These are phyloP conservation scores for Trachurus trachurus DNA, from an alignment of 2,797 vertebrate species.

Conservation along the genomic window DNA sequence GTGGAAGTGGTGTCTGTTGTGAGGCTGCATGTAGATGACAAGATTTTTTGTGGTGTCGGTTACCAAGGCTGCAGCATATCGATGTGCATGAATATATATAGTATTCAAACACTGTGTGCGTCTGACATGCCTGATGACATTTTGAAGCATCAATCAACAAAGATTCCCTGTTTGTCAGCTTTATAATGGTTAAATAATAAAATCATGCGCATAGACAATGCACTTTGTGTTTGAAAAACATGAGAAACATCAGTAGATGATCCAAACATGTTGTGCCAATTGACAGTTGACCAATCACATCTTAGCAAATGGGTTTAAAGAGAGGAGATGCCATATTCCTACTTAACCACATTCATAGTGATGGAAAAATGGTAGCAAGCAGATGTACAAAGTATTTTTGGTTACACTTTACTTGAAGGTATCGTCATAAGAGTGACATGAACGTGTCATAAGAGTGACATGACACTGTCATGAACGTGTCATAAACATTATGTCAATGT, in stretches of 20 bases:
- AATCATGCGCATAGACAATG: not conserved
- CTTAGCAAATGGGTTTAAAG: not conserved
- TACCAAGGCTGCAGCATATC: conserved; percentile 36
- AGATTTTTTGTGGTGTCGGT: conserved; percentile 35
- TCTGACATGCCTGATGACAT: not conserved
- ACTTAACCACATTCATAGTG: too few relatives aligned
- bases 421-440: too few relatives aligned
- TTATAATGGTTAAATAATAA: not conserved
- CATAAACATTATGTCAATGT: too few relatives aligned
- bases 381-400: too few relatives aligned
- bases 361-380: too few relatives aligned
- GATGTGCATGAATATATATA: not conserved
- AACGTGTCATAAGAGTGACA: too few relatives aligned
- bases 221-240: not conserved
- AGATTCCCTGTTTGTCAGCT: not conserved
- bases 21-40: conserved; percentile 36
- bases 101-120: too few relatives aligned
- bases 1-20: conserved; percentile 62
- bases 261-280: not conserved
- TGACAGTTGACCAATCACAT: not conserved
- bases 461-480: too few relatives aligned
- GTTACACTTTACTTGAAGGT: too few relatives aligned
- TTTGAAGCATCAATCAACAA: conserved; percentile 5
- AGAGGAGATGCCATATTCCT: not conserved
- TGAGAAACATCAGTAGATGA: not conserved